Evolutionary conservation across 2,797 vertebrate genomes (phyloP).

Genomic region (Trachurus trachurus): DNA sequence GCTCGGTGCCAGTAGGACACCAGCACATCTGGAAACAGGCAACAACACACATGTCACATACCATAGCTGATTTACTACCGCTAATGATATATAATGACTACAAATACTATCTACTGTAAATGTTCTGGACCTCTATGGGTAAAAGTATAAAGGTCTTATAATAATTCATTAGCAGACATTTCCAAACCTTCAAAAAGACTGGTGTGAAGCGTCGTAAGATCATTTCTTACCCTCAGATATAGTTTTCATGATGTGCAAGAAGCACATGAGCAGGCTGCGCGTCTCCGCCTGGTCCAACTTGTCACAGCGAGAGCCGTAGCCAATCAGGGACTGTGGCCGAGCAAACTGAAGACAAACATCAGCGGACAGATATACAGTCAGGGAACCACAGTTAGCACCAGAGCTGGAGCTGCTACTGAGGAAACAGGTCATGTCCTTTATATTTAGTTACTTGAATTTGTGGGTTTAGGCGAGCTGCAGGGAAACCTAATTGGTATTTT

Average conservation of each 20-base stretch:
- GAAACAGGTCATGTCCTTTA: not conserved
- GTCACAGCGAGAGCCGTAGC: slow-evolving; percentile 96
- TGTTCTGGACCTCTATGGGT: not conserved
- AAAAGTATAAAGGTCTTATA: not conserved
- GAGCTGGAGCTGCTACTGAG: too few species aligned
- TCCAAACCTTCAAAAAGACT: not conserved
- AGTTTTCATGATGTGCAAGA: slow-evolving; percentile 99
- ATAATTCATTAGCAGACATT: not conserved
- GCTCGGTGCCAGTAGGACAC: slow-evolving; percentile 98
- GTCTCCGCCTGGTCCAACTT: slow-evolving; percentile 99
- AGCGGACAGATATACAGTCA: slow-evolving; percentile 40
- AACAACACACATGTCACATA: slow-evolving; percentile 32
- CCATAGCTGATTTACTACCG: not conserved
- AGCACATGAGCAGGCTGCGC: slow-evolving; percentile 96
- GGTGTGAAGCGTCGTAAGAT: not conserved
- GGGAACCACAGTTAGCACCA: not conserved
- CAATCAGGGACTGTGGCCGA: slow-evolving; percentile 96
- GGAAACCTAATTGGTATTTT: not conserved
- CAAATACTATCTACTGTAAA: not conserved
- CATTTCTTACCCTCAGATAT: slow-evolving; percentile 92
- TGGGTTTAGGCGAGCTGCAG: not conserved
- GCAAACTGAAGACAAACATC: slow-evolving; percentile 85
- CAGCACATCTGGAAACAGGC: slow-evolving; percentile 89
- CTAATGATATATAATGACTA: not conserved
- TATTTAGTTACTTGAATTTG: not conserved